A percentile compares a stretch with the other conserved stretches of the same genome.
Conservation (phyloP, 2,888 invertebrate genomes). For the Leucozona laternaria region DNA sequence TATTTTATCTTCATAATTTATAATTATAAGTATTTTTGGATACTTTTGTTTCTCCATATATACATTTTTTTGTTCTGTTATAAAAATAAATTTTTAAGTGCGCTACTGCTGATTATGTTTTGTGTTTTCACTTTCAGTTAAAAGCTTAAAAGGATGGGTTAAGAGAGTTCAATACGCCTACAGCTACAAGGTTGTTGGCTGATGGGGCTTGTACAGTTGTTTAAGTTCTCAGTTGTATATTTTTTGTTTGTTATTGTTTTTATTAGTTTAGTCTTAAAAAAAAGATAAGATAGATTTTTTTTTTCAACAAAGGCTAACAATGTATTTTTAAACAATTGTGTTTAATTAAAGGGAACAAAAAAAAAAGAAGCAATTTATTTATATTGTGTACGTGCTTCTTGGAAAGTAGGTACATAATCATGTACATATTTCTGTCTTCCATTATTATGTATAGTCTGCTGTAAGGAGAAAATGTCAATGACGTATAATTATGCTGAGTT, state of each 20-base stretch:
- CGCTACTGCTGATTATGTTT: neutral
- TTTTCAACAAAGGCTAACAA: constrained; percentile 13
- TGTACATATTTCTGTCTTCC: neutral
- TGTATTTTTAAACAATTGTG: constrained; percentile 35
- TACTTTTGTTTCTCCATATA: constrained; percentile 36
- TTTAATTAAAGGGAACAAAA: neutral
- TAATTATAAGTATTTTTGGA: neutral
- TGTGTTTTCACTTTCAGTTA: neutral
- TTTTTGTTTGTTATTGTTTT: neutral
- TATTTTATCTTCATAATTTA: neutral
- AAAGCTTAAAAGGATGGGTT: constrained; percentile 50
- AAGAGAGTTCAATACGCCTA: constrained; percentile 44
- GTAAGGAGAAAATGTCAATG: constrained; percentile 20
- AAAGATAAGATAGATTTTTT: constrained; percentile 46
- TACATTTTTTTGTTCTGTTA: constrained; percentile 14
- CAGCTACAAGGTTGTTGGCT: constrained; percentile 57
- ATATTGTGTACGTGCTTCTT: constrained; percentile 16
- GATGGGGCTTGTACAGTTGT: constrained; percentile 16
- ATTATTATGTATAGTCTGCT: neutral
- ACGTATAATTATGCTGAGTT: constrained; percentile 23
- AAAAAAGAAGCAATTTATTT: neutral
- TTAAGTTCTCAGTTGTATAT: neutral
- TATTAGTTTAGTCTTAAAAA: constrained; percentile 29
- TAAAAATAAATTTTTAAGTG: constrained; percentile 27
- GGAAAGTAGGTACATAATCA: neutral